Evolutionary conservation across 1,140 invertebrate genomes (phyloP), one percentile per base, ranked within the genome.

Genomic region (Belonocnema kinseyi): DNA sequence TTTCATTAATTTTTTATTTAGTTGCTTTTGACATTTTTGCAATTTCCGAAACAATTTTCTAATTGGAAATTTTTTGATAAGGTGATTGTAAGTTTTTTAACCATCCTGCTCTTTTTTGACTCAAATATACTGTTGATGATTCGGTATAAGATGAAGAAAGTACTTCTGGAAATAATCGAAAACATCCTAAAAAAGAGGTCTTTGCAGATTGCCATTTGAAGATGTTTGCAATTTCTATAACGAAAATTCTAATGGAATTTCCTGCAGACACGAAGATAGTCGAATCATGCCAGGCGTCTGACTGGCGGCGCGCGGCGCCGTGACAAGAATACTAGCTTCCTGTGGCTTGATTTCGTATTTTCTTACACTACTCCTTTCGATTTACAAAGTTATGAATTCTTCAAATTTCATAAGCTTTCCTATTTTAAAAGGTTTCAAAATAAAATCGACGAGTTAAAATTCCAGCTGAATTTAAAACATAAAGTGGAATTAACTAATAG

Each of bases 241-340:
- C 61, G 5, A 66, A 66, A 66, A 66, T 66, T 66, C 61, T 66
- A 66, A 66, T 66, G 33, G 61, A 66, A 66, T 66, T 66, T 66
- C 61, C 61, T 66, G 61, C 61, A 66, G 61, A 66, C 61, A 66
- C 61, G 13, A 16, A 66, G 61, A 66, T 66, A 66, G 61, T 40
- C 16, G 14, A 66, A 21, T 33, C 13, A 66, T 66, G 61, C 16
- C 61, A 66, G 61, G 61, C 61, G 61, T 66, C 61, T 13, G 61
- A 7, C 40, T 66, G 61, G 21, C 21, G 1, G 21, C 21, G 21
- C 21, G 61, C 61, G 61, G 61, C 26, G 61, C 40, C 61, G 61
- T 66, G 61, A 46, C 61, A 40, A 66, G 26, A 66, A 66, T 66
- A 66, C 61, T 46, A 66, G 61, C 26, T 66, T 66, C 61, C 61